Evolutionary conservation across 2,888 invertebrate species (phyloP).

Genomic region (Dermolepida albohirtum): DNA sequence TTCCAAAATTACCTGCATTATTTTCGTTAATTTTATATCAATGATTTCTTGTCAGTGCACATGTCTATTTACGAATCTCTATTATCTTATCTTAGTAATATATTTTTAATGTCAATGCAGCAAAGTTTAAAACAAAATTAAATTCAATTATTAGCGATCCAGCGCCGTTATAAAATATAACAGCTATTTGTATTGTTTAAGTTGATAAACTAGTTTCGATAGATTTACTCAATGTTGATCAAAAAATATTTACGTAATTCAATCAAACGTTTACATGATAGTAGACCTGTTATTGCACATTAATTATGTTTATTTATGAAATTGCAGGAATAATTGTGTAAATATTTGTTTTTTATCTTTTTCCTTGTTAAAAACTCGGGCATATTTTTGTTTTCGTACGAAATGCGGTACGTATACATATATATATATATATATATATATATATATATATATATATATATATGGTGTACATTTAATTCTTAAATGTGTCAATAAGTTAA

Average conservation of each 20-base stretch:
- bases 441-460: constrained; percentile 15
- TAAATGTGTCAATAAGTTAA: constrained; percentile 37
- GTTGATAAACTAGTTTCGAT: no score
- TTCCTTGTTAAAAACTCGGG: constrained; percentile 1
- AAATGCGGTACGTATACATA: background rate
- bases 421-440: constrained; percentile 12
- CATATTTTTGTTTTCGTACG: constrained; percentile 4
- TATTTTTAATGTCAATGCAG: no score
- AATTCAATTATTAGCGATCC: no score
- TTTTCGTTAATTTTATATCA: no score
- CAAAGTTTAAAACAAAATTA: no score
- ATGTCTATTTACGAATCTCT: no score
- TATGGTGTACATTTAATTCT: constrained; percentile 26
- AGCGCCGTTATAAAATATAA: no score
- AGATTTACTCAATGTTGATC: no score
- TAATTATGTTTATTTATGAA: constrained; percentile 34
- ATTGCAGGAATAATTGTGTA: constrained; percentile 35
- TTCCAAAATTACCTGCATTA: no score
- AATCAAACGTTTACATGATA: constrained; percentile 9
- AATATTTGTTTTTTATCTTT: constrained; percentile 22
- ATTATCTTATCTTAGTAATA: no score
- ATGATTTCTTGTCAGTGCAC: no score
- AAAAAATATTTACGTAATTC: constrained; percentile 26
- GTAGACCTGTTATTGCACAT: constrained; percentile 24
- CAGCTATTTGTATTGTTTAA: no score